Percentiles rank a stretch among this genome's conserved stretches.
Conservation (phyloP, 2,797 vertebrate species). For the Percopsis omiscomaycus region DNA sequence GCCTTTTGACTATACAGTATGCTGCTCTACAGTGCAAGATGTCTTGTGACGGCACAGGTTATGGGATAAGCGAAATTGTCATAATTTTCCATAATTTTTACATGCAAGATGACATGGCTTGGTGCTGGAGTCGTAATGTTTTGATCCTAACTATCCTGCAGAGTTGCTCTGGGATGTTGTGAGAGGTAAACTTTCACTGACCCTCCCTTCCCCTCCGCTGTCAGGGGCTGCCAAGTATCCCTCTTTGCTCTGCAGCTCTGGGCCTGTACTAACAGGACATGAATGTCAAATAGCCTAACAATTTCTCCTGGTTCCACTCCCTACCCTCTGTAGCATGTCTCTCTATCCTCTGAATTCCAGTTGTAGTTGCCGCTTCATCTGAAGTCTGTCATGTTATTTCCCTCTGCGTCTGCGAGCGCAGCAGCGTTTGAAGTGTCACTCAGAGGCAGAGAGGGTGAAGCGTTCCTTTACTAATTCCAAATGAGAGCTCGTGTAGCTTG, state of each 20-base stretch:
- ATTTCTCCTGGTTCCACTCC: conserved; percentile 37
- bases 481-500: conserved; percentile 51
- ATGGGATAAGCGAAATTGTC: too few relatives aligned
- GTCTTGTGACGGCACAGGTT: too few relatives aligned
- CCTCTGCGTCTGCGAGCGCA: conserved; percentile 28
- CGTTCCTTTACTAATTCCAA: conserved; percentile 36
- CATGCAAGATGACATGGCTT: not conserved
- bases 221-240: conserved; percentile 44
- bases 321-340: not conserved
- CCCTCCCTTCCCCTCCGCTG: conserved; percentile 42
- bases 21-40: too few relatives aligned
- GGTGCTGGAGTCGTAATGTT: too few relatives aligned
- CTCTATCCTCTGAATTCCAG: conserved; percentile 25
- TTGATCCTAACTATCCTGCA: conserved; percentile 14
- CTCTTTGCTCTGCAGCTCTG: conserved; percentile 47
- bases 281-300: conserved; percentile 58
- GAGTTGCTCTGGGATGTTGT: conserved; percentile 22
- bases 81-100: not conserved
- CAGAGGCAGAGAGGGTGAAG: conserved; percentile 26
- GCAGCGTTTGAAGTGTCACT: conserved; percentile 46
- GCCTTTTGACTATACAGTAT: too few relatives aligned
- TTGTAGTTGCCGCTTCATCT: conserved; percentile 35
- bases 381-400: conserved; percentile 40
- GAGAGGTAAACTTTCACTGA: conserved; percentile 56
- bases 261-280: conserved; percentile 62